These are phyloP conservation scores for Lottia gigantea DNA, from an alignment of 2,888 invertebrate species.

Conservation along the genomic window DNA sequence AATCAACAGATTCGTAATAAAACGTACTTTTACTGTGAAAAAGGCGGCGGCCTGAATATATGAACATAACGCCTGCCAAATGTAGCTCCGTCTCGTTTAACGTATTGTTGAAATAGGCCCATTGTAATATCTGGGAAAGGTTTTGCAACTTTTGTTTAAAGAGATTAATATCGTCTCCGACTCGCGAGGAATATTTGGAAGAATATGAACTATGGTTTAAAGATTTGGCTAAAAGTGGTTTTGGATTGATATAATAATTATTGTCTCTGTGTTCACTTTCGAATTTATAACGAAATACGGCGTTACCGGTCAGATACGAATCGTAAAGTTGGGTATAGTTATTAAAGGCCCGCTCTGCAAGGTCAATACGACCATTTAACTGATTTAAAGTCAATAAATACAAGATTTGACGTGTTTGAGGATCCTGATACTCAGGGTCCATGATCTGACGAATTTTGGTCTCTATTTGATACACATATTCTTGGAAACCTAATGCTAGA, in stretches of 20 bases:
- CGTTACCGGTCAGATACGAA: constrained; percentile 44
- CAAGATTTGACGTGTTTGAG: constrained; percentile 27
- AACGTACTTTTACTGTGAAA: constrained; percentile 45
- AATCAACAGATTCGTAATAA: constrained; percentile 46
- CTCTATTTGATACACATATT: constrained; percentile 39
- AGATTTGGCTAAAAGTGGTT: constrained; percentile 41
- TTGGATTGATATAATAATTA: constrained; percentile 46
- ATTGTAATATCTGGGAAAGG: constrained; percentile 31
- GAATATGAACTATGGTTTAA: constrained; percentile 39
- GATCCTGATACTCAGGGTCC: constrained; percentile 15
- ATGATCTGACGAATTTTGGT: constrained; percentile 24
- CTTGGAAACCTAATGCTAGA: constrained; percentile 44
- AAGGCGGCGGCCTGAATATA: constrained; percentile 37
- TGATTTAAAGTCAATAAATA: constrained; percentile 35
- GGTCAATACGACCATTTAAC: constrained; percentile 39
- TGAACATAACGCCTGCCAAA: constrained; percentile 29
- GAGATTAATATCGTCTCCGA: constrained; percentile 32
- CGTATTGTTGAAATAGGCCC: constrained; percentile 24
- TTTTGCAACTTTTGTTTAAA: constrained; percentile 26
- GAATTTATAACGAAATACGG: constrained; percentile 48
- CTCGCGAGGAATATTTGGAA: constrained; percentile 32
- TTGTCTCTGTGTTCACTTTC: constrained; percentile 31
- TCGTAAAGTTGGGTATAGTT: constrained; percentile 45
- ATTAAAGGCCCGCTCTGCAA: constrained; percentile 37
- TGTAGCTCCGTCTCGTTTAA: constrained; percentile 35